These are phyloP conservation scores for Phylloscopus trochilus DNA, from an alignment of 2,113 vertebrate genomes.

Conservation along the genomic window DNA sequence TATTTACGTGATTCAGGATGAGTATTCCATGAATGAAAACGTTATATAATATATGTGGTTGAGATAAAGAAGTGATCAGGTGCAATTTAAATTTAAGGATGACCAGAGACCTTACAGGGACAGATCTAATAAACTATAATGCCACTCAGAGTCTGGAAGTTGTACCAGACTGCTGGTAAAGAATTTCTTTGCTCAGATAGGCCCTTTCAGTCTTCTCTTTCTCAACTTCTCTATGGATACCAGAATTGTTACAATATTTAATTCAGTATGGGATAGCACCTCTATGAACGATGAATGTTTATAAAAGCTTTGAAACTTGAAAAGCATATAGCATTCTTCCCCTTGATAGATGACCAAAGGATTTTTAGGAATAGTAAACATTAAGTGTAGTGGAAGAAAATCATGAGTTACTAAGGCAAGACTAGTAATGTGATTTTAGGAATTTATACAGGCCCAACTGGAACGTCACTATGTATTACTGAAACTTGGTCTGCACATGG, in stretches of 20 bases:
- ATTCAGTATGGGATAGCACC: background rate
- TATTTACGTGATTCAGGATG: background rate
- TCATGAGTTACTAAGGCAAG: background rate
- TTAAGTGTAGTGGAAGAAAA: background rate
- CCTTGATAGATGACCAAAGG: background rate
- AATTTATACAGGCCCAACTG: background rate
- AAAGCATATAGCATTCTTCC: constrained; percentile 26
- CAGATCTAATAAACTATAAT: background rate
- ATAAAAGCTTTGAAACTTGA: constrained; percentile 27
- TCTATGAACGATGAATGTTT: constrained; percentile 8
- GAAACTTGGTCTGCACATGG: background rate
- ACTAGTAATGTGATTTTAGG: background rate
- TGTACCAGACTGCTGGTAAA: background rate
- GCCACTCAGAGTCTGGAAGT: background rate
- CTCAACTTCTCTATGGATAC: background rate
- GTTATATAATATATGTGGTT: background rate
- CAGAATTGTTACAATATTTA: constrained; percentile 24
- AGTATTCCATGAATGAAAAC: background rate
- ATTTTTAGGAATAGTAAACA: constrained; percentile 25
- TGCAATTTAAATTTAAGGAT: background rate
- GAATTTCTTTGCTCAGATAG: background rate
- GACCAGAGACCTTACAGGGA: background rate
- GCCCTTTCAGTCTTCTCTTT: background rate
- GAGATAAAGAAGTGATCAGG: background rate
- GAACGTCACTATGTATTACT: background rate